phyloP scores from a whole-genome alignment of 2,888 invertebrate species.

The Patella caerulea region DNA sequence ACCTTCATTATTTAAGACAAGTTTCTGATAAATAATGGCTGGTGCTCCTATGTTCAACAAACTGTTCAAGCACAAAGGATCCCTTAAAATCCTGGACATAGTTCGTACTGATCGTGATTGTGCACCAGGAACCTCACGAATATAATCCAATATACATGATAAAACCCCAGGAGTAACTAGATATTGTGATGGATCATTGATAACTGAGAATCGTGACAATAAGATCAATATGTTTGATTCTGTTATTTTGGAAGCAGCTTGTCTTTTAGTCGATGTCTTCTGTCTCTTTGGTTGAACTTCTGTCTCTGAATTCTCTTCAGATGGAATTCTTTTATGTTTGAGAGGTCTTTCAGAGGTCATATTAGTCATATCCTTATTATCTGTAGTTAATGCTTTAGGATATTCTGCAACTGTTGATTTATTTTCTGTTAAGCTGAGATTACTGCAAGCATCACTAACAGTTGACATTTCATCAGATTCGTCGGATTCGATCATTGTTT shows the following conservation, averaged over 20 bases:
- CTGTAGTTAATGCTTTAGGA: not conserved
- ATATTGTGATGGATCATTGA: constrained; percentile 50
- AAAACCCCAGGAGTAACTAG: constrained; percentile 47
- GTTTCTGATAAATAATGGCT: constrained; percentile 45
- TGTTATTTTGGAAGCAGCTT: constrained; percentile 26
- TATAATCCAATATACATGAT: constrained; percentile 54
- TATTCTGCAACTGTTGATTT: not conserved
- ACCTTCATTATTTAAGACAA: constrained; percentile 39
- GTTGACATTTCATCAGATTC: constrained; percentile 13
- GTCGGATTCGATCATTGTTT: not conserved
- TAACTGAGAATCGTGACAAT: constrained; percentile 60
- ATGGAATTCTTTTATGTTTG: not conserved
- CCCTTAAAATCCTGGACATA: constrained; percentile 54
- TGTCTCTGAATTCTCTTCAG: not conserved
- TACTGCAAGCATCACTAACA: constrained; percentile 2
- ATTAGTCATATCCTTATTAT: constrained; percentile 12
- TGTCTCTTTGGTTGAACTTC: constrained; percentile 12
- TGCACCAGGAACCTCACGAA: constrained; percentile 46
- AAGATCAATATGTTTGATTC: constrained; percentile 59
- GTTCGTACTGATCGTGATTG: constrained; percentile 51
- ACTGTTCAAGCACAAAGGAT: constrained; percentile 58
- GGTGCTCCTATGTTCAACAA: constrained; percentile 52
- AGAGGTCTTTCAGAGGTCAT: constrained; percentile 21
- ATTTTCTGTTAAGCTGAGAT: not conserved
- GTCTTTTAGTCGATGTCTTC: constrained; percentile 24